Evolutionary conservation across 1,140 invertebrate species (phyloP).

Genomic region (Pogonognathellus flavescens): DNA sequence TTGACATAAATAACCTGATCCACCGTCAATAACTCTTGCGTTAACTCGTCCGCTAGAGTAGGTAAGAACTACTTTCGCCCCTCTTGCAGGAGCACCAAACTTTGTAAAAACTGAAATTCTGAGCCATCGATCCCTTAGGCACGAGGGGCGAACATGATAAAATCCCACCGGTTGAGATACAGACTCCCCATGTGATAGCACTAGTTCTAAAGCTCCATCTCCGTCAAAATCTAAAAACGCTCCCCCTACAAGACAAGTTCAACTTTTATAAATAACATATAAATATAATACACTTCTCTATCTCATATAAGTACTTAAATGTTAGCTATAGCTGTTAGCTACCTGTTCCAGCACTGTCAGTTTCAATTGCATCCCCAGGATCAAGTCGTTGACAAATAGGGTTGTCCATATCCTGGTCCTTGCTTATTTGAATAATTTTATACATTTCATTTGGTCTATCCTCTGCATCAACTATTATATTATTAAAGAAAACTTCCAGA

Average conservation of each 20-base stretch:
- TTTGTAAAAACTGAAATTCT: constrained; percentile 3
- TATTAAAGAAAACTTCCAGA: constrained; percentile 16
- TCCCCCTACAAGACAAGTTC: background rate
- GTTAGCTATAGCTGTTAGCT: background rate
- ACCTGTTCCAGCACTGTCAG: constrained; percentile 17
- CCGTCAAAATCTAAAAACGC: background rate
- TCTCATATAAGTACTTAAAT: too few relatives aligned
- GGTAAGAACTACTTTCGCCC: constrained; percentile 3
- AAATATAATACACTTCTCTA: too few relatives aligned
- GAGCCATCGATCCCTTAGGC: constrained; percentile 3
- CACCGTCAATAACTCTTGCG: constrained; percentile 8
- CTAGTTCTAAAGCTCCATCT: constrained; percentile 21
- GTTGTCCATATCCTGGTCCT: constrained; percentile 30
- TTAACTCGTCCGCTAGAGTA: constrained; percentile 8
- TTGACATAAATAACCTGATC: constrained; percentile 31
- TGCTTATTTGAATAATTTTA: constrained; percentile 16
- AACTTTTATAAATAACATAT: too few relatives aligned
- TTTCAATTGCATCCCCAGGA: constrained; percentile 12
- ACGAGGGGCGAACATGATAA: background rate
- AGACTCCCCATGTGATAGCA: background rate
- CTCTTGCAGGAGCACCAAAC: constrained; percentile 25
- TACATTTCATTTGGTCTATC: constrained; percentile 34
- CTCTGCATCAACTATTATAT: background rate
- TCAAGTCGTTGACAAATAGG: background rate
- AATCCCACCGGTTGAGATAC: constrained; percentile 9